phyloP scores from a whole-genome alignment of 2,113 vertebrate genomes.

The Scalopus aquaticus region DNA sequence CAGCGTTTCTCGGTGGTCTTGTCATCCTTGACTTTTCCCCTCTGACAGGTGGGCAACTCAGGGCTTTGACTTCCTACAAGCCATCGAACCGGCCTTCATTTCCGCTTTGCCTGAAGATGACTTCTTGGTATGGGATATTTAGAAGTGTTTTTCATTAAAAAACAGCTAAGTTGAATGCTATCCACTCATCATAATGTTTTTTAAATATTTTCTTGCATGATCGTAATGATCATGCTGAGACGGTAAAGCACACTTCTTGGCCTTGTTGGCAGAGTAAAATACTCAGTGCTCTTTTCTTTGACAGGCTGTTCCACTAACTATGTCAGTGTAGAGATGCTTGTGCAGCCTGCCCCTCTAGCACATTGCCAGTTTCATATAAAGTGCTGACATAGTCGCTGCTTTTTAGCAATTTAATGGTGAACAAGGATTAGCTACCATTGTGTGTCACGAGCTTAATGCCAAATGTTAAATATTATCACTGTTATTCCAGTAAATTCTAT shows the following conservation, averaged over 20 bases:
- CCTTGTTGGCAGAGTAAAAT: background rate
- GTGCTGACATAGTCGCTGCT: background rate
- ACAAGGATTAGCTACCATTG: background rate
- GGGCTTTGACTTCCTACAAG: slow-evolving; percentile 99
- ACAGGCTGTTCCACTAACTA: fast-evolving
- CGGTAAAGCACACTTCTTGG: background rate
- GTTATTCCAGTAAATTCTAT: background rate
- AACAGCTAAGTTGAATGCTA: background rate
- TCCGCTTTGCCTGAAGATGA: slow-evolving; percentile 98
- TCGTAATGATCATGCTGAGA: background rate
- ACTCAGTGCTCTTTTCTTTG: background rate
- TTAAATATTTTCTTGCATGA: background rate
- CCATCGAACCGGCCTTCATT: slow-evolving; percentile 98
- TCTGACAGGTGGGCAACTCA: slow-evolving; percentile 97
- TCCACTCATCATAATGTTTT: background rate
- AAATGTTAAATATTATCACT: background rate
- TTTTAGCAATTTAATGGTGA: background rate
- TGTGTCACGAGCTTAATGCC: background rate
- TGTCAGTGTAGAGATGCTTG: too few relatives aligned
- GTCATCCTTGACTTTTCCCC: slow-evolving; percentile 10
- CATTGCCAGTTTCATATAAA: background rate
- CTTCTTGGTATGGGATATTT: slow-evolving; percentile 92
- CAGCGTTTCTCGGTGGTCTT: background rate
- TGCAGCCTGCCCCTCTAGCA: background rate
- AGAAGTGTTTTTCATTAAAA: background rate